Evolutionary conservation across 2,113 vertebrate genomes (phyloP).

Genomic region (Syngnathus scovelli): DNA sequence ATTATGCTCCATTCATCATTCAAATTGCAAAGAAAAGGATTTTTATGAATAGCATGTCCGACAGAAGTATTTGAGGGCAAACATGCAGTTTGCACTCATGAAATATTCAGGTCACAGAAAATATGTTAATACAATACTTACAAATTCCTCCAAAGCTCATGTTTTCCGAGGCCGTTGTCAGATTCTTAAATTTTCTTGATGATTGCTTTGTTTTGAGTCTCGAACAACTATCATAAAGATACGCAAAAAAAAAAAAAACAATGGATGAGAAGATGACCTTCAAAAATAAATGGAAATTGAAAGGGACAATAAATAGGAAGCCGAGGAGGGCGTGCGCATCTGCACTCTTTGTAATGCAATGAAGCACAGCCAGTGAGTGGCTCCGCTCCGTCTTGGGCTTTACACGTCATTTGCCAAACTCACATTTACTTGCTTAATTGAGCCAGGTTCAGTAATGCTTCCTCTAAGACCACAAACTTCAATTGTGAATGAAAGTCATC

Average conservation of each 20-base stretch:
- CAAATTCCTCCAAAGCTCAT: too few species aligned
- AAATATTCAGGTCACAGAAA: too few species aligned
- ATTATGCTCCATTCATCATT: too few species aligned
- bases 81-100: too few species aligned
- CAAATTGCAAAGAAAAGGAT: too few species aligned
- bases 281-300: slow-evolving; percentile 6
- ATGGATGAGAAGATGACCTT: slow-evolving; percentile 1
- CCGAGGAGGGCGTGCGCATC: slow-evolving; percentile 14
- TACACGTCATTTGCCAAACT: slow-evolving; percentile 29
- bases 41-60: too few species aligned
- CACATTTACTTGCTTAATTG: slow-evolving; percentile 23
- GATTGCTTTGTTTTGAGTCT: background rate
- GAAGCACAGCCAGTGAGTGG: slow-evolving; percentile 21
- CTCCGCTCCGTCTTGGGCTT: slow-evolving; percentile 26
- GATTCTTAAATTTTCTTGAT: background rate
- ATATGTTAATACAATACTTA: too few species aligned
- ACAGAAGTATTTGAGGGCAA: too few species aligned
- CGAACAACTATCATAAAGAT: background rate
- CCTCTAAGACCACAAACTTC: slow-evolving; percentile 18
- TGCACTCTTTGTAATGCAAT: slow-evolving; percentile 28
- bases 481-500: slow-evolving; percentile 16
- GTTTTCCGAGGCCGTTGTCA: background rate
- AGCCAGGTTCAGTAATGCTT: slow-evolving; percentile 17
- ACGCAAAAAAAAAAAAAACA: background rate
- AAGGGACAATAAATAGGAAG: slow-evolving; percentile 1